Conservation (phyloP, 2,888 invertebrate genomes). For the Allolobophora icterica region DNA sequence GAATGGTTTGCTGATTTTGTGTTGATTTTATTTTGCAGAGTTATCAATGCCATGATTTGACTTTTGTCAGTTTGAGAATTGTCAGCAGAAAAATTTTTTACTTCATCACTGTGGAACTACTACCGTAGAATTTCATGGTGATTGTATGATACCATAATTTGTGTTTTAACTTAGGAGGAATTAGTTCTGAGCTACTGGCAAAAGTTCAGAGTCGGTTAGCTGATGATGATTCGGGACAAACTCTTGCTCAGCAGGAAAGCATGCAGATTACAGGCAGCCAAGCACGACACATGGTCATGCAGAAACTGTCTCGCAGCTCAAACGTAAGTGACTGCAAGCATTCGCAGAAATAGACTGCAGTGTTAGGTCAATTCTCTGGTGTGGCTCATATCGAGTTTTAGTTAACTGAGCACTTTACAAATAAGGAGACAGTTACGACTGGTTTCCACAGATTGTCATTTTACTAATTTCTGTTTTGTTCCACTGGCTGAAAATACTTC, state of each 20-base stretch:
- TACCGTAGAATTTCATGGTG: neutral
- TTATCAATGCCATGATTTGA: no score
- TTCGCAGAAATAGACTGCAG: no score
- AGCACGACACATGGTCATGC: conserved; percentile 83
- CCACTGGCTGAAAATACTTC: neutral
- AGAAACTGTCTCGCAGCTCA: conserved; percentile 80
- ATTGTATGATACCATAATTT: neutral
- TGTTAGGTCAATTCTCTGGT: neutral
- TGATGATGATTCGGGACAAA: conserved; percentile 35
- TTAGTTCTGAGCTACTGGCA: neutral
- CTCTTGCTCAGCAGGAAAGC: conserved; percentile 66
- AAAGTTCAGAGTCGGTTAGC: neutral
- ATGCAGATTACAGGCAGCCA: conserved; percentile 76
- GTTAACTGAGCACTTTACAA: no score
- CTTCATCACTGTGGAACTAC: no score
- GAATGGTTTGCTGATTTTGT: no score
- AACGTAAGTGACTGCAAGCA: conserved; percentile 31
- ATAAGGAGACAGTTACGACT: neutral
- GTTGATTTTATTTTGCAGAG: no score
- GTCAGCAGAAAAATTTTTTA: no score
- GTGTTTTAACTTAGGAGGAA: conserved; percentile 2
- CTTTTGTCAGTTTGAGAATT: no score
- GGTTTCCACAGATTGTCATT: neutral
- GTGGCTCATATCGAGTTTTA: neutral
- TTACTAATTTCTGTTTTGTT: neutral